Evolutionary conservation across 1,140 invertebrate species (phyloP), one percentile per base, ranked within the genome.

Genomic region (Magallana ariakensis): DNA sequence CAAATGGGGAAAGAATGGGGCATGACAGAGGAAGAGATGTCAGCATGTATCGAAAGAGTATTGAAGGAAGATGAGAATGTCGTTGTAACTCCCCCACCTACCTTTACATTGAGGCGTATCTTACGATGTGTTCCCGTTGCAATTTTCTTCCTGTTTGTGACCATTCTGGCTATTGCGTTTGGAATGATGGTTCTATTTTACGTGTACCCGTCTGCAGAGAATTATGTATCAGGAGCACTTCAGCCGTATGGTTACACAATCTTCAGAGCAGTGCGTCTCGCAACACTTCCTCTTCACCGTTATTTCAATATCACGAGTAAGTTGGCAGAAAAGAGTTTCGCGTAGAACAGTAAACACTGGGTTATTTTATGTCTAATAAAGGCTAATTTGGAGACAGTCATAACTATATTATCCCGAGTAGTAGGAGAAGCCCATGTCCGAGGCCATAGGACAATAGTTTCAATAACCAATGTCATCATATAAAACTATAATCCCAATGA

Each of bases 11-110:
- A 86, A 83, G 83, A 89, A 88, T 89, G 89, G 87, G 89, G 88
- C 3, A 88, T 91, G 88, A 85, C 88, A 84, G 84, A 89, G 3
- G 85, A 91, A 46, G 90, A 91, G 57, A 90, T 91, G 15, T 80
- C 88, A 58, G 46, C 66, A 13, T 91, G 90, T 70, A 90, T 91
- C 46, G 88, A 88, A 13, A 84, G 89, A 46, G 90, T 86, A 2
- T 70, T 90, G 13, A 70, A 80, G 84, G 70, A 80, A 54, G 81
- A 84, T 33, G 80, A 60, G 16, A 57, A 86, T 16, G 46, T 80
- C 19, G 26, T 60, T 13, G 33, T 26, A 81, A 53, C 54, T n/a
- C 81, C 66, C 9, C 26, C 81, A 0, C 75, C 60, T 15, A 88
- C 15, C 56, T 75, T 82, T 19, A 81, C 54, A 33, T 22, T 66